A percentile compares a stretch with the other conserved stretches of the same genome.
phyloP scores from a whole-genome alignment of 1,140 invertebrate genomes.

The Coelopa frigida region DNA sequence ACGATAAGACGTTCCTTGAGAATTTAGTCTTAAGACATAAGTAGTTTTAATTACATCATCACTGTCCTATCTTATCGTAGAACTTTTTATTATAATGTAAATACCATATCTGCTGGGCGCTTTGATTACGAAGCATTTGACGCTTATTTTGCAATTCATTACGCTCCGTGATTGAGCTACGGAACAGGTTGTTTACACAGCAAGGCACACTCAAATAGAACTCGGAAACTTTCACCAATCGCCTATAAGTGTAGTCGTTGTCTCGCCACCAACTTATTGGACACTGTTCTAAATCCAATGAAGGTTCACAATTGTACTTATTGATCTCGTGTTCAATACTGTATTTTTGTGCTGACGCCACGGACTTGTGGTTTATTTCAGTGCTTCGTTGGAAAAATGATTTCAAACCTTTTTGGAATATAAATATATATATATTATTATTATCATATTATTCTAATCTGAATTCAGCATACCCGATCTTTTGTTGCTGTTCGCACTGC shows the following conservation, averaged over 20 bases:
- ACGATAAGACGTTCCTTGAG: background rate
- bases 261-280: conserved; percentile 9
- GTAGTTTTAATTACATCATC: conserved; percentile 5
- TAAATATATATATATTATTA: background rate
- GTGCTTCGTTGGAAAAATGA: conserved; percentile 9
- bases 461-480: background rate
- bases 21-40: too few species aligned
- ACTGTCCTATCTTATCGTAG: background rate
- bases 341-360: background rate
- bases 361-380: background rate
- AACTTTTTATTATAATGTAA: conserved; percentile 7
- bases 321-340: conserved; percentile 7
- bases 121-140: background rate
- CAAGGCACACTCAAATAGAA: conserved; percentile 11
- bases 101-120: conserved; percentile 9
- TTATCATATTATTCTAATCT: too few species aligned
- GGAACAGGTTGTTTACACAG: background rate
- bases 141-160: background rate
- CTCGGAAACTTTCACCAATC: conserved; percentile 3
- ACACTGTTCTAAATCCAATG: conserved; percentile 11
- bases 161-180: background rate
- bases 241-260: background rate
- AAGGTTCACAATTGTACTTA: conserved; percentile 4
- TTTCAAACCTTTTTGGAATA: conserved; percentile 6
- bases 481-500: background rate